A percentile compares a stretch with the other conserved stretches of the same genome.
Evolutionary conservation across 2,888 invertebrate species (phyloP).

Genomic region (Drosophila paranaensis): DNA sequence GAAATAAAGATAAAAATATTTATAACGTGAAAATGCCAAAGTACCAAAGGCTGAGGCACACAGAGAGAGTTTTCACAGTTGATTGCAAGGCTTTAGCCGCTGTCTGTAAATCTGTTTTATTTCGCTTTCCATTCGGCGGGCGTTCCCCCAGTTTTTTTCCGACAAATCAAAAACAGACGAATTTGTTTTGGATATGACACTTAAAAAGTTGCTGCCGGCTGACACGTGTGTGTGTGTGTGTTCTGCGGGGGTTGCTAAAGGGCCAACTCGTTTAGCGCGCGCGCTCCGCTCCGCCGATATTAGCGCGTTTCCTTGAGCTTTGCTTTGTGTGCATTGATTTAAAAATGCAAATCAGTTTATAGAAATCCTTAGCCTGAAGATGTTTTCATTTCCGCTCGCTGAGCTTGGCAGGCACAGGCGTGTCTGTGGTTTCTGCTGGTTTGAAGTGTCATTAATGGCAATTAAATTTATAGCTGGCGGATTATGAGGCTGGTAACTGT

Average conservation of each 20-base stretch:
- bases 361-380: conserved; percentile 69
- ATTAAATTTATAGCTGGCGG: conserved; percentile 73
- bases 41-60: conserved; percentile 32
- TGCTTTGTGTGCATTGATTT: conserved; percentile 71
- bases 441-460: conserved; percentile 75
- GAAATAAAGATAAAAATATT: conserved; percentile 77
- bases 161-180: conserved; percentile 85
- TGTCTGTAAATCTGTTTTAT: conserved; percentile 24
- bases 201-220: conserved; percentile 76
- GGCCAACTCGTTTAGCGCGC: conserved; percentile 50
- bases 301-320: conserved; percentile 51
- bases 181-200: conserved; percentile 84
- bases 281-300: conserved; percentile 7
- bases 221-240: conserved; percentile 53
- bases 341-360: conserved; percentile 79
- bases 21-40: conserved; percentile 75
- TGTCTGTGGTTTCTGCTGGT: conserved; percentile 20
- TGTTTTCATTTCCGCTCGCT: conserved; percentile 71
- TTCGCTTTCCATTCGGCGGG: conserved; percentile 20
- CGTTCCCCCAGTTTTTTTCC: conserved; percentile 76
- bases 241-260: conserved; percentile 48
- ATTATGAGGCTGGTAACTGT: conserved; percentile 76
- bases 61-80: conserved; percentile 47
- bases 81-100: conserved; percentile 58
- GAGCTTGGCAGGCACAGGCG: conserved; percentile 51